Evolutionary conservation across 2,888 invertebrate genomes (phyloP).

Genomic region (Patella caerulea): DNA sequence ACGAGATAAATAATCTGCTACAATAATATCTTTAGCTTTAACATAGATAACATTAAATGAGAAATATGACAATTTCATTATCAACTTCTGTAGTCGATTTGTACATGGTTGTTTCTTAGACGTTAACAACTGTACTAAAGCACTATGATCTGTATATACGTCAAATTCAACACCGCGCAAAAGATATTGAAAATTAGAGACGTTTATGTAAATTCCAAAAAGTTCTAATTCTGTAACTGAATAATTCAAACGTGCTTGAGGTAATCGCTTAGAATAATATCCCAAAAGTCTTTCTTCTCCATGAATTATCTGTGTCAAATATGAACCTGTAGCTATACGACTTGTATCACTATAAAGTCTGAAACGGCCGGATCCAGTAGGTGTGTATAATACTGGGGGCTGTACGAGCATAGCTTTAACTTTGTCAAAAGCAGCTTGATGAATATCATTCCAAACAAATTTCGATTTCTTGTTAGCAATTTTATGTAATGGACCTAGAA

Average conservation of each 20-base stretch:
- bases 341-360: neutral
- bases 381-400: conserved; percentile 1
- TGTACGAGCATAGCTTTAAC: neutral
- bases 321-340: conserved; percentile 6
- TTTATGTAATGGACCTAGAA: neutral
- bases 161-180: too few relatives aligned
- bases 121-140: neutral
- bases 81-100: conserved; percentile 8
- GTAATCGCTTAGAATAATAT: neutral
- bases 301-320: conserved; percentile 5
- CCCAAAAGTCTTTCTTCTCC: neutral
- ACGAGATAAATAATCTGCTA: conserved; percentile 8
- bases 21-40: neutral
- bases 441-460: neutral
- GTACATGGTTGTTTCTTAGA: neutral
- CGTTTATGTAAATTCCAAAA: conserved; percentile 1
- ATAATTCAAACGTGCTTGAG: neutral
- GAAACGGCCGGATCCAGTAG: neutral
- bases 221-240: conserved; percentile 4
- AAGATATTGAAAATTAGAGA: conserved; percentile 4
- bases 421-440: neutral
- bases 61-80: neutral
- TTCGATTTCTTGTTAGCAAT: neutral
- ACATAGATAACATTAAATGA: conserved; percentile 1
- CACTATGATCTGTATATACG: conserved; percentile 4